These are phyloP conservation scores for Tiliqua scincoides DNA, from an alignment of 2,113 vertebrate genomes.

Conservation along the genomic window DNA sequence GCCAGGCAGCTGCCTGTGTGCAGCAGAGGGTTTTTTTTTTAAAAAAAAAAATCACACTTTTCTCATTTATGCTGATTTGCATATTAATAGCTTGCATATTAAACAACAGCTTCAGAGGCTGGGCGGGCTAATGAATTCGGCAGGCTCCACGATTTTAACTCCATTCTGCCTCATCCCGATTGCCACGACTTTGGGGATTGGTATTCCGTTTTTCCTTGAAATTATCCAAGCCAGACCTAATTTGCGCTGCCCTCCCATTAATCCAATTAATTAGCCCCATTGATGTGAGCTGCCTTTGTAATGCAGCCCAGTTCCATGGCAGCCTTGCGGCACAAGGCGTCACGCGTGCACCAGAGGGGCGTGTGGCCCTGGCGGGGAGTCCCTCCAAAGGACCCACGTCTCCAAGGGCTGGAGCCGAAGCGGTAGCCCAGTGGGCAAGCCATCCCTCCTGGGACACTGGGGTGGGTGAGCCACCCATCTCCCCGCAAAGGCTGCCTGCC, in stretches of 20 bases:
- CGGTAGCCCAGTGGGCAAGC: constrained; percentile 64
- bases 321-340: constrained; percentile 71
- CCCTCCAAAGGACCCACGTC: constrained; percentile 49
- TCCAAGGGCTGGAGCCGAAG: constrained; percentile 49
- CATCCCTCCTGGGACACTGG: constrained; percentile 49
- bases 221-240: constrained; percentile 86
- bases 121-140: constrained; percentile 96
- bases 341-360: constrained; percentile 73
- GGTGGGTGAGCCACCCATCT: constrained; percentile 13
- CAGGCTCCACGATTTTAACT: constrained; percentile 95
- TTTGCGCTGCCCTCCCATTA: constrained; percentile 93
- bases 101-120: constrained; percentile 95
- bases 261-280: constrained; percentile 98
- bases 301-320: constrained; percentile 86
- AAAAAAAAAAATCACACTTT: constrained; percentile 75
- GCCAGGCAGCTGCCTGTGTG: constrained; percentile 85
- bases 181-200: constrained; percentile 88
- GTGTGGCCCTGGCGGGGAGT: constrained; percentile 65
- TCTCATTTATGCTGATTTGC: constrained; percentile 92
- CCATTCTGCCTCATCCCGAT: constrained; percentile 97
- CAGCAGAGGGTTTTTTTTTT: constrained; percentile 68
- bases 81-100: constrained; percentile 99
- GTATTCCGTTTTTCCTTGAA: constrained; percentile 90
- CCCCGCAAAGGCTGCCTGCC: too few relatives aligned
- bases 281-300: constrained; percentile 87